Evolutionary conservation across 2,113 vertebrate genomes (phyloP).

Genomic region (Ivindomyrus marchei): DNA sequence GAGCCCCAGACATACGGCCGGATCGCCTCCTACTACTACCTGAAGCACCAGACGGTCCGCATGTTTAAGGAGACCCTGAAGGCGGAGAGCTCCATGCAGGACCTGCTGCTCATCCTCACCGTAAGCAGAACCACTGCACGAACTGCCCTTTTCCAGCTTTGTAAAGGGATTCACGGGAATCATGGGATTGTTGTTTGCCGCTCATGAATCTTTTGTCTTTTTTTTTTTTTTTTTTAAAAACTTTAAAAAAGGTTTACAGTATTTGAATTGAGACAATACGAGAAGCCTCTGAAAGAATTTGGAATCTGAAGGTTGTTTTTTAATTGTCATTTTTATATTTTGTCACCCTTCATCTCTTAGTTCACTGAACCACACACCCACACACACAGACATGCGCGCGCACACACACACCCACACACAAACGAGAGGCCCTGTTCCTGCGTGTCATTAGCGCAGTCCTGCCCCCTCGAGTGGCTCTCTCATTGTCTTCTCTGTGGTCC

Average conservation of each 20-base stretch:
- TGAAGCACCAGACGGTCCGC: constrained; percentile 84
- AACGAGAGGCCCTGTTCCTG: constrained; percentile 38
- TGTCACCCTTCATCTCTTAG: not conserved
- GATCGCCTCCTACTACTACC: constrained; percentile 91
- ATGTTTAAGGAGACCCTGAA: constrained; percentile 85
- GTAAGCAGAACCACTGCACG: constrained; percentile 56
- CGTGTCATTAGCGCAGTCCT: constrained; percentile 36
- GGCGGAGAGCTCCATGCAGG: constrained; percentile 70
- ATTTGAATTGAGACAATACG: not conserved
- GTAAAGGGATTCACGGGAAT: not conserved
- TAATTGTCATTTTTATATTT: not conserved
- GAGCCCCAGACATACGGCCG: constrained; percentile 79
- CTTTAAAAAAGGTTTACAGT: not conserved
- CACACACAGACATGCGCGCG: not conserved
- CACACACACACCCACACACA: constrained; percentile 6
- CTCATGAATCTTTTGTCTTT: not conserved
- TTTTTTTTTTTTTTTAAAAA: not conserved
- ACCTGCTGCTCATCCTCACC: constrained; percentile 81
- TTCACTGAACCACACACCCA: not conserved
- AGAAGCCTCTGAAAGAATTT: not conserved
- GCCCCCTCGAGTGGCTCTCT: not conserved
- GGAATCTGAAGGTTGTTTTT: not conserved
- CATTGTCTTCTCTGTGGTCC: not conserved
- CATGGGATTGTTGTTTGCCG: not conserved
- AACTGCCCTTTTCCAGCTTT: not conserved